A percentile compares a stretch with the other conserved stretches of the same genome.
Conservation (phyloP, 2,888 invertebrate genomes). For the Phrixothrix hirtus region DNA sequence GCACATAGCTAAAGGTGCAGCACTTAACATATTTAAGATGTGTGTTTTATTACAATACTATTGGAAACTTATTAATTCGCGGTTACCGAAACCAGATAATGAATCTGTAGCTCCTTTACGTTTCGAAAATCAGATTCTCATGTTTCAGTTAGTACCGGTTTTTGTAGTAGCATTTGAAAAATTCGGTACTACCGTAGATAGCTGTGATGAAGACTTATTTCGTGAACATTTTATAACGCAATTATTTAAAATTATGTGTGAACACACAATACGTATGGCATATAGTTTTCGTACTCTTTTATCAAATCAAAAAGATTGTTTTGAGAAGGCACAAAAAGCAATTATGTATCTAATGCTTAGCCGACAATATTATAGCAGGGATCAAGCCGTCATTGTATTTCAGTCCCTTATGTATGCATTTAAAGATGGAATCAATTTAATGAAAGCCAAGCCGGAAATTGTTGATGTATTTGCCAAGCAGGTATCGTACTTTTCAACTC, state of each 20-base stretch:
- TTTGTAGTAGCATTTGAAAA: conserved; percentile 56
- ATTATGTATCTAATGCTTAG: conserved; percentile 63
- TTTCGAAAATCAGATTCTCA: conserved; percentile 65
- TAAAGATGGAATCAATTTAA: conserved; percentile 57
- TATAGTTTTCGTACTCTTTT: conserved; percentile 43
- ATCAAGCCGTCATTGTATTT: conserved; percentile 66
- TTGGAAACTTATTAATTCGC: conserved; percentile 54
- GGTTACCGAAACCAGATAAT: conserved; percentile 29
- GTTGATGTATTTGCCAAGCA: conserved; percentile 39
- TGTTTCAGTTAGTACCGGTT: conserved; percentile 67
- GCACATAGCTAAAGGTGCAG: conserved; percentile 48
- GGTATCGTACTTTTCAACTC: conserved; percentile 63
- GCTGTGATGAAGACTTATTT: conserved; percentile 53
- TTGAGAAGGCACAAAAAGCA: conserved; percentile 59
- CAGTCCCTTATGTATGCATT: conserved; percentile 66
- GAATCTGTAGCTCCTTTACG: conserved; percentile 44
- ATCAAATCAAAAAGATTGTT: conserved; percentile 44
- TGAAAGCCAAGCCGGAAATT: conserved; percentile 39
- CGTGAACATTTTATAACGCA: conserved; percentile 65
- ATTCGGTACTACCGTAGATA: conserved; percentile 27
- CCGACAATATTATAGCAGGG: conserved; percentile 62
- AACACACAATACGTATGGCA: conserved; percentile 63
- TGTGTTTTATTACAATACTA: conserved; percentile 53
- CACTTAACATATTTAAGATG: conserved; percentile 50
- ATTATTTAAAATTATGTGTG: conserved; percentile 65